Evolutionary conservation across 2,888 invertebrate genomes (phyloP), one percentile per base, ranked within the genome.

Genomic region (Graphium colonna): DNA sequence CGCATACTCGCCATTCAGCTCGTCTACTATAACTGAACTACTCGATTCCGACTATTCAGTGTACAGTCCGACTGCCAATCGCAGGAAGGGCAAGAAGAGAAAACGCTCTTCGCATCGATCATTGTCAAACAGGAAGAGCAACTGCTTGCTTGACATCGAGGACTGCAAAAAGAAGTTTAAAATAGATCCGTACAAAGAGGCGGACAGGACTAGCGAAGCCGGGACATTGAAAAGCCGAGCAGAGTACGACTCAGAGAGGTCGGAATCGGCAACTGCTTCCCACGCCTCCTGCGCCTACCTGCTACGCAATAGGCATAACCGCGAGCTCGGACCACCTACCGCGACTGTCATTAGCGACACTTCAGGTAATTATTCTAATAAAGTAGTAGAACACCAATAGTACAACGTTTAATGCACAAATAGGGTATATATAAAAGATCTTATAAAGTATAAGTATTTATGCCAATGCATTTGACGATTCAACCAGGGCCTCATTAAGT

Each of bases 1-100:
- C 62, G 90, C 86, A 13, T 88, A 88, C 69, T 90, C 90, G 16
- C 90, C 90, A 54, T 89, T 85, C 67, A 90, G 90, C 64, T 86
- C 89, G 48, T 88, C 90, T 40, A 87, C 89, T 53, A 83, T 85
- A 62, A 88, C 87, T 56, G 90, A 90, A 58, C 70, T 87, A 64
- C 61, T 85, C 17, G 90, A 90, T 65, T 90, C 90, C 0, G 90
- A 90, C 63, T 83, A 86, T 65, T 90, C 90, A 44, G 86, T 89
- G 26, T 90, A 90, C 67, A 88, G 88, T 60, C 90, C 89, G 17
- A 84, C 82, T 55, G 73, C 84, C 42, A 82, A 56, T 61, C 75
- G 81, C 28, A 77, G 80, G 61, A 88, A 88, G 73, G 88, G 86
- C 31, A 87, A 86, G 64, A 89, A 89, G 67, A 77, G 89, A 65